Evolutionary conservation across 1,140 invertebrate genomes (phyloP).

Genomic region (Zaprionus vittiger): DNA sequence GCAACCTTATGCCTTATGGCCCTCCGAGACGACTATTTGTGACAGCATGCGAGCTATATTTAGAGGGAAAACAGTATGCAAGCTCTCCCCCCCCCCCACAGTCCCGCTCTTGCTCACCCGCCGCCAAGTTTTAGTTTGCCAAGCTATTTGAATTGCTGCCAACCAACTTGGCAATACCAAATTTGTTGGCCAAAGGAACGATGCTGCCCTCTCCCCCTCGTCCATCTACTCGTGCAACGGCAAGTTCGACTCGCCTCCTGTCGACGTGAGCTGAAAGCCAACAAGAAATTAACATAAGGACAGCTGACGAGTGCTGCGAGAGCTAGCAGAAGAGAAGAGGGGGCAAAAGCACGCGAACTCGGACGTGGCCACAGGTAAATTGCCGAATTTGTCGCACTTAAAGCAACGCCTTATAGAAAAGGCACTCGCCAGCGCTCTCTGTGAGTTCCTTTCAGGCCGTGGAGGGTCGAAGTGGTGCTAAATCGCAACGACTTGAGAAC

Average conservation of each 20-base stretch:
- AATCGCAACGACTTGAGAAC: slow-evolving; percentile 1
- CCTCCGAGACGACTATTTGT: background rate
- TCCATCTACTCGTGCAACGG: background rate
- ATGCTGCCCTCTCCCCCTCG: background rate
- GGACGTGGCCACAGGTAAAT: slow-evolving; percentile 45
- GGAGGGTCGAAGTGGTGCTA: background rate
- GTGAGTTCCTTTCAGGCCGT: background rate
- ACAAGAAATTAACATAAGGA: slow-evolving; percentile 58
- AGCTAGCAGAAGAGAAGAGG: background rate
- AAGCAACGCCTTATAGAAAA: slow-evolving; percentile 36
- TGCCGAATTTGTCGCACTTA: slow-evolving; percentile 63
- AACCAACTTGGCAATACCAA: slow-evolving; percentile 18
- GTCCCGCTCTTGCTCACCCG: background rate
- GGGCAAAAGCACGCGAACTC: background rate
- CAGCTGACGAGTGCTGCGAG: background rate
- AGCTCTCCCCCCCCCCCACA: background rate
- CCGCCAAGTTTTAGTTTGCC: slow-evolving; percentile 33
- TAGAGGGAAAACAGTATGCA: background rate
- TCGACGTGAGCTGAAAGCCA: slow-evolving; percentile 61
- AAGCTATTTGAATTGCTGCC: slow-evolving; percentile 18
- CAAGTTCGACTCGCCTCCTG: background rate
- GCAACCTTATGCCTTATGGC: background rate
- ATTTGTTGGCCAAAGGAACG: slow-evolving; percentile 32
- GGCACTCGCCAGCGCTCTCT: background rate
- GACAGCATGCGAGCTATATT: slow-evolving; percentile 1